Base-by-base conservation (phyloP, 2,113 vertebrate species). In the Oreochromis niloticus region DNA sequence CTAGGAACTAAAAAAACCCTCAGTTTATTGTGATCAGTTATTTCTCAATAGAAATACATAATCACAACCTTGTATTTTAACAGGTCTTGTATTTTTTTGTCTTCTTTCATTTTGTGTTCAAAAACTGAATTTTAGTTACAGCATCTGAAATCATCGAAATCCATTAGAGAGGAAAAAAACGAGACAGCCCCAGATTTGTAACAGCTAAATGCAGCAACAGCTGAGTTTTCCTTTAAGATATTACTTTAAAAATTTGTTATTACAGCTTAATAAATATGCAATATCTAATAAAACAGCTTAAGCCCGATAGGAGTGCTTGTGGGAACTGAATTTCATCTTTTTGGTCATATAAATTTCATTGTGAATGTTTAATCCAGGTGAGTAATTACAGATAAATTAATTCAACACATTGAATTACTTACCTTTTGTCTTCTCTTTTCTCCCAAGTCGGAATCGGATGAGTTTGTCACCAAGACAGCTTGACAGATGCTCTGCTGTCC, bases 361-460 rank as follows among this genome's bases (percentile, higher is more conserved):
- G 46, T 32, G 46, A 32, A 32, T 78, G 46, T 50, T 78, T 78
- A 52, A 52, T 50, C 16, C 71, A 50, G 71, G 24, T 48, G 41
- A 30, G 24, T 50, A 43, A 82, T 87, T 43, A 46, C 7, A 56
- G 6, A 39, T 17, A 9, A 57, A 43, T 24, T 4, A 14, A 80
- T 57, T 71, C 19, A 14, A 36, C 34, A 7, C 14, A 16, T 10
- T 61, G 2, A 32, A 34, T 61, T 68, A 39, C 95, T 95, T 96
- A 99, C 99, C 94, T 93, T 96, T 95, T 24, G 86, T 95, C 56
- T 87, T 54, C 0, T 78, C 89, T 91, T 92, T 97, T 86, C 91
- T 94, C 12, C 98, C 98, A 9, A 99, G 96, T 83, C 99, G 96
- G 92, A 99, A 99, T 54, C 87, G 92, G 46, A 99, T 83, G 10